Base-by-base conservation (phyloP, 2,888 invertebrate species). In the Phaedon cochleariae region DNA sequence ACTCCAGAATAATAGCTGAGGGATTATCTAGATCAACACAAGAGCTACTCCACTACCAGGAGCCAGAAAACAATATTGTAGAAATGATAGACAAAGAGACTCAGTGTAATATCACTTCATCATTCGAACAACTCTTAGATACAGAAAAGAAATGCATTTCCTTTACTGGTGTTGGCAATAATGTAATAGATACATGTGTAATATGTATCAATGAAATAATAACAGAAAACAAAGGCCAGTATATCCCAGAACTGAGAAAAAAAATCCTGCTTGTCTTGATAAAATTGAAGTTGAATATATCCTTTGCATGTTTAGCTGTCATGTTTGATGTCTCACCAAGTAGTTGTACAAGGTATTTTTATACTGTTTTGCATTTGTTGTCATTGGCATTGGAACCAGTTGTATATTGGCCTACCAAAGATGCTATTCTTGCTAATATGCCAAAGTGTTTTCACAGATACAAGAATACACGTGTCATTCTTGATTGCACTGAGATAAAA, bases 261-360 rank as follows among this genome's bases (percentile, higher is more conserved):
- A 59, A 49, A 59, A 37, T 59, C 37, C 37, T 49, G 29, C 34
- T 59, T 34, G 59, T 59, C 22, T 59, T 59, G 15, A 59, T 15
- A 34, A 59, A 59, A 22, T 20, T 49, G 21, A 59, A 59, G 15
- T 59, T 59, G 59, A 59, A 59, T 59, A 59, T 59, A 48, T 59
- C 59, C 22, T 59, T 49, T 31, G 59, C 59, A 10, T 59, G 59
- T 49, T 59, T 59, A 20, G 7, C 58, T 31, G 48, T 58, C 12
- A 58, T 58, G 48, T 58, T 58, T 48, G 58, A 58, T 58, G 18
- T 34, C 34, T 29, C 48, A 31, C 26, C 58, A 59, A 49, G 18
- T 20, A 59, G 59, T 49, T 59, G 59, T n/a, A 58, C 49, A 49
- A 59, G 41, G 12, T 59, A 49, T 59, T 59, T 59, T 59, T 59